Base-by-base conservation (phyloP, 2,113 vertebrate species). In the Zosterops pallidus region DNA sequence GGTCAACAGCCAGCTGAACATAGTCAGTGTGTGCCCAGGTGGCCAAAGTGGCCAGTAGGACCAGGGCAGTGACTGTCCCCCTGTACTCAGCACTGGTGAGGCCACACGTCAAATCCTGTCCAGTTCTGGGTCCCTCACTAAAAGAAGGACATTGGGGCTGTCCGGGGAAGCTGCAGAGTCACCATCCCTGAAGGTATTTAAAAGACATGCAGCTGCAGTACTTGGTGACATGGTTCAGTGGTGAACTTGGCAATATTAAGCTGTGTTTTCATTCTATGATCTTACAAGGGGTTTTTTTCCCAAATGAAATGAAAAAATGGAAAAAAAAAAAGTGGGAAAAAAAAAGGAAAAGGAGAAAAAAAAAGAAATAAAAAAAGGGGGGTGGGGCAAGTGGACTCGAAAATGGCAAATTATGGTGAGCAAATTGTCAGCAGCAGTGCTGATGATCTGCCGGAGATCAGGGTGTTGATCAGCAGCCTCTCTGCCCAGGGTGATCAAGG, bases 11-110 rank as follows among this genome's bases (percentile, higher is more conserved):
- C 42, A 29, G 49, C 28, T 50, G 69, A 57, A 18, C 8, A 23
- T 2, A 62, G 16, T 33, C 55, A 56, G 76, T 0, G 6, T 11
- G 23, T 39, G 41, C 26, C 83, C 16, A 12, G 31, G 41, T 24
- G 14, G 41, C 35, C 75, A 68, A 62, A 3, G 13, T 22, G 35
- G 69, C 42, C 69, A 86, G 76, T 22, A 75, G 22, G 13, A 28
- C 2, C 5, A 68, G 35, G 41, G 31, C 55, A 9, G 24, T 3
- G 35, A 22, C 7, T 3, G 5, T 37, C 6, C 14, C 29, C 5
- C 22, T 14, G 4, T 18, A 18, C 23, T 33, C 2, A 0, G 53
- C 53, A 47, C 44, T 23, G 37, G 14, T 13, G 0, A 37, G 9
- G 52, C 12, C 44, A 52, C 33, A 59, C 10, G 15, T 42, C 1